Evolutionary conservation across 2,113 vertebrate species (phyloP).

Genomic region (Rhadina sibilatrix): DNA sequence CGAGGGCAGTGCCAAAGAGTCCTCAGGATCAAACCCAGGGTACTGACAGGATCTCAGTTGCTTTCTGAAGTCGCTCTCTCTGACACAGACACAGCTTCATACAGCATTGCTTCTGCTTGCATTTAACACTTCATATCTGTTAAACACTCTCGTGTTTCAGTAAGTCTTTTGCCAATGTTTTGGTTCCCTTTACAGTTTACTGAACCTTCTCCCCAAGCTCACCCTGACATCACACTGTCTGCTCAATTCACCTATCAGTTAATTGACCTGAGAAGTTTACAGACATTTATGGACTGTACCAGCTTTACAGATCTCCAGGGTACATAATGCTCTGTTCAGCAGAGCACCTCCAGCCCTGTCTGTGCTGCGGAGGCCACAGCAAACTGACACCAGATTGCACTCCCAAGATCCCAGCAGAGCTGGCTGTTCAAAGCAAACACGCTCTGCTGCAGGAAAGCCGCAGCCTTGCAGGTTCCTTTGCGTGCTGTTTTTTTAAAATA

Average conservation of each 20-base stretch:
- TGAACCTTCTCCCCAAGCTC: not conserved
- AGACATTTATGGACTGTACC: not conserved
- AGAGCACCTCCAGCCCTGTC: not conserved
- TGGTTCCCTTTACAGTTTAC: not conserved
- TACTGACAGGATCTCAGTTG: not conserved
- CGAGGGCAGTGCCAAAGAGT: rapidly evolving
- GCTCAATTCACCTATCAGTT: not conserved
- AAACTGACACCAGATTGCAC: not conserved
- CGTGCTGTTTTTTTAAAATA: not conserved
- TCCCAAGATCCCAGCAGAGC: not conserved
- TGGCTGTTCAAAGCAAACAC: not conserved
- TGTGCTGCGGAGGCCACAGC: not conserved
- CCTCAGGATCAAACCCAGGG: not conserved
- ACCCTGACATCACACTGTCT: not conserved
- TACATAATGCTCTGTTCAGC: not conserved
- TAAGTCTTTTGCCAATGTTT: not conserved
- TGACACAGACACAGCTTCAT: not conserved
- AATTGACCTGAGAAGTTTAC: not conserved
- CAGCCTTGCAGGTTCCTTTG: not conserved
- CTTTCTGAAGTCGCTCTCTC: not conserved
- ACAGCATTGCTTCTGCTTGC: not conserved
- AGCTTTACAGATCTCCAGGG: not conserved
- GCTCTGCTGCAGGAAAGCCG: not conserved
- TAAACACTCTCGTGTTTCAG: not conserved
- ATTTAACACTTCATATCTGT: no score